These are phyloP conservation scores for Hapalemur alaotrensis DNA, from an alignment of 2,797 vertebrate species.

Conservation along the genomic window DNA sequence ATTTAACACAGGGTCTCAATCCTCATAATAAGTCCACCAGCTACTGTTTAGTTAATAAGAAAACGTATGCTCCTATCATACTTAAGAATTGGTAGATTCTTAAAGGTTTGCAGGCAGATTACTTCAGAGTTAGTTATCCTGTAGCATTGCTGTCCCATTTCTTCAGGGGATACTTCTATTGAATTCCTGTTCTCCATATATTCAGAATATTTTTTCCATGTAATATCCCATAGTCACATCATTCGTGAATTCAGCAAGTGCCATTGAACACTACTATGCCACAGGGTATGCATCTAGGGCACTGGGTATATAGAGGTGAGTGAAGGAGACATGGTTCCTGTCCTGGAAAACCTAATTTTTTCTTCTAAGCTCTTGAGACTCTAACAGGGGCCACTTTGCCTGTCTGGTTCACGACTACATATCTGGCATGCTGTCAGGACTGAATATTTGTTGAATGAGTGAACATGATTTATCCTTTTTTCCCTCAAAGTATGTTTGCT, in stretches of 20 bases:
- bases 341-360: not conserved
- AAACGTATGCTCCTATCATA: not conserved
- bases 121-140: not conserved
- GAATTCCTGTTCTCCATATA: not conserved
- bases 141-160: not conserved
- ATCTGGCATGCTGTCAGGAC: not conserved
- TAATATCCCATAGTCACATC: not conserved
- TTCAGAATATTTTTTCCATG: not conserved
- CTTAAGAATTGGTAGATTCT: not conserved
- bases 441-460: conserved; percentile 3
- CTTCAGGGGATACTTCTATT: not conserved
- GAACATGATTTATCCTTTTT: not conserved
- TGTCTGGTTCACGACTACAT: not conserved
- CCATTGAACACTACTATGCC: not conserved
- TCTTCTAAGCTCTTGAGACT: not conserved
- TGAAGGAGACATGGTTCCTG: not conserved
- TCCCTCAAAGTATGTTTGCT: not conserved
- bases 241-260: not conserved
- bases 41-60: not conserved
- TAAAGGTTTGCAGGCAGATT: not conserved
- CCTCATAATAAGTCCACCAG: not conserved
- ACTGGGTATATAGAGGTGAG: not conserved
- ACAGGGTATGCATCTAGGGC: not conserved
- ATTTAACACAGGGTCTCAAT: not conserved
- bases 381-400: not conserved